Evolutionary conservation across 2,888 invertebrate genomes (phyloP).

Genomic region (Aphidoletes aphidimyza): DNA sequence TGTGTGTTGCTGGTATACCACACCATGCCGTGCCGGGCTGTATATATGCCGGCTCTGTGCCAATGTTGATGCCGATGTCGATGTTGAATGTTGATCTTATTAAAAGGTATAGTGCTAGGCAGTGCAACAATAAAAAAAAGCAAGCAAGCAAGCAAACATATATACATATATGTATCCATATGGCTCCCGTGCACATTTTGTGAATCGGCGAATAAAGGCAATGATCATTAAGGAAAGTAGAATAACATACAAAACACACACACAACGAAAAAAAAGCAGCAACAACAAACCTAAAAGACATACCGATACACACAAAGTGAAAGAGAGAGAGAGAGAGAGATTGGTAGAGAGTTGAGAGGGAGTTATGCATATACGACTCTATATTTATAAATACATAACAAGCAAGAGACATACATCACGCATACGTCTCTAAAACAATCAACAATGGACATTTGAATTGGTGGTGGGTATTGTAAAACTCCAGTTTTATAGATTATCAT

Average conservation of each 20-base stretch:
- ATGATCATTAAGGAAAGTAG: constrained; percentile 35
- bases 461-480: constrained; percentile 14
- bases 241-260: neutral
- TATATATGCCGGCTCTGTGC: neutral
- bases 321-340: too few relatives aligned
- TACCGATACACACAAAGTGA: constrained; percentile 42
- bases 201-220: constrained; percentile 1
- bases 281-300: constrained; percentile 32
- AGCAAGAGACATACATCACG: constrained; percentile 27
- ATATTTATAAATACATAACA: too few relatives aligned
- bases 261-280: neutral
- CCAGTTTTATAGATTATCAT: constrained; percentile 46
- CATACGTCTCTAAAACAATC: constrained; percentile 31
- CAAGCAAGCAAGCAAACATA: too few relatives aligned
- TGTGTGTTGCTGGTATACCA: too few relatives aligned
- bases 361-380: neutral
- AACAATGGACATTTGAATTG: neutral
- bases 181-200: constrained; percentile 33
- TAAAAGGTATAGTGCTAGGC: constrained; percentile 39
- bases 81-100: constrained; percentile 12
- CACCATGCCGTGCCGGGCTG: neutral
- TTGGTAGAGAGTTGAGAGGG: neutral
- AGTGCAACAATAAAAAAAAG: constrained; percentile 44
- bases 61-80: neutral
- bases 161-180: neutral